Evolutionary conservation across 2,113 vertebrate species (phyloP).

Genomic region (rat (Rattus norvegicus)): DNA sequence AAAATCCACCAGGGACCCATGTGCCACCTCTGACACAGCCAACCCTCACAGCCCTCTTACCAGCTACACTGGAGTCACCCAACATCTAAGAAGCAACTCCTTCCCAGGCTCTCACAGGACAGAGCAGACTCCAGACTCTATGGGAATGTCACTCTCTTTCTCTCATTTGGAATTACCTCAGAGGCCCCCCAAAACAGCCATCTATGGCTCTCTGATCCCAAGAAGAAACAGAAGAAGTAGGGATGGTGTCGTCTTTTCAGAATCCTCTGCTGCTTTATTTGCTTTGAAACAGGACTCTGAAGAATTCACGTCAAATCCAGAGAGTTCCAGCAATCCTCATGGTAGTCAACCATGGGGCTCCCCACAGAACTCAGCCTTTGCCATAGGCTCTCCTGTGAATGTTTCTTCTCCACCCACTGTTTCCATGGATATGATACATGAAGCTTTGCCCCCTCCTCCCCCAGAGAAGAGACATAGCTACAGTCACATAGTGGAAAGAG

Average conservation of each 20-base stretch:
- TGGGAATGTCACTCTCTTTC: constrained; percentile 65
- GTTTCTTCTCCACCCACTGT: neutral
- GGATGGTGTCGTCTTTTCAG: neutral
- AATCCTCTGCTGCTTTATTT: neutral
- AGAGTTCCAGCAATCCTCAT: neutral
- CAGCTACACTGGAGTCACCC: accelerated
- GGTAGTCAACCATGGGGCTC: neutral
- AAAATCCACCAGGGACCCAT: neutral
- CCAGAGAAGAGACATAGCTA: neutral
- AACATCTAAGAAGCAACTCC: constrained; percentile 62
- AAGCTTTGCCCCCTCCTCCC: neutral
- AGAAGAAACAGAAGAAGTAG: constrained; percentile 31
- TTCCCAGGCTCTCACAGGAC: constrained; percentile 50
- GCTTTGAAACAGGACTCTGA: constrained; percentile 40
- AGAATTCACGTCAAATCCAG: constrained; percentile 40
- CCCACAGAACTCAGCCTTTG: constrained; percentile 19
- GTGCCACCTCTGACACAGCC: neutral
- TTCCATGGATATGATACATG: neutral
- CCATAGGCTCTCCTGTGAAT: neutral
- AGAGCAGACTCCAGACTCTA: constrained; percentile 47
- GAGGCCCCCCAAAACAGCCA: constrained; percentile 2
- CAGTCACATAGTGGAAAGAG: neutral
- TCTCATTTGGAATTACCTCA: constrained; percentile 72
- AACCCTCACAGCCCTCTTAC: neutral
- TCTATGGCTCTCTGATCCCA: constrained; percentile 57